Percentiles rank a stretch among this genome's conserved stretches.
These are phyloP conservation scores for Astyanax mexicanus DNA, from an alignment of 2,797 vertebrate species.

Conservation along the genomic window DNA sequence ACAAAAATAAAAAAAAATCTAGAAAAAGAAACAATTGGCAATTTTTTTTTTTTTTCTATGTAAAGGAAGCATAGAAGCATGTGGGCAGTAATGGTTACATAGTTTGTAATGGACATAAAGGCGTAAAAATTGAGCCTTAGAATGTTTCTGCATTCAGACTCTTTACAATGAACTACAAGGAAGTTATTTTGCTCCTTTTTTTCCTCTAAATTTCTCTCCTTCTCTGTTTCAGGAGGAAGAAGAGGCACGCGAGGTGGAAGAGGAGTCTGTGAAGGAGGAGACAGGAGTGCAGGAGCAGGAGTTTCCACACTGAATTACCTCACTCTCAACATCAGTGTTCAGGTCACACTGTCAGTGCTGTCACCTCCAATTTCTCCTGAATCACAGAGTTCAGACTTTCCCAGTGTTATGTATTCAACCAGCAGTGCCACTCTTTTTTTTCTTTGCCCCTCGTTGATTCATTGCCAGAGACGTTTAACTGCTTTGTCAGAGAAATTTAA, in stretches of 20 bases:
- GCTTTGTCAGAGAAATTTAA: background rate
- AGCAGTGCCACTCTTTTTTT: constrained; percentile 48
- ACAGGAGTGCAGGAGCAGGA: constrained; percentile 78
- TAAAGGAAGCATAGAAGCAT: no score
- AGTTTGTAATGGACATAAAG: no score
- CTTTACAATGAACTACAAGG: no score
- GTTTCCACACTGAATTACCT: constrained; percentile 75
- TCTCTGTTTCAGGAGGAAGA: constrained; percentile 84
- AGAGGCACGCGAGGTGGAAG: constrained; percentile 81
- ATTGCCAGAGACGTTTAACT: background rate
- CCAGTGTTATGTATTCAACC: constrained; percentile 24
- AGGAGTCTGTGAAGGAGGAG: constrained; percentile 81
- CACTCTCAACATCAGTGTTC: constrained; percentile 19
- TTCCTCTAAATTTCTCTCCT: background rate
- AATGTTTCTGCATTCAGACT: no score
- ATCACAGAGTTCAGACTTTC: constrained; percentile 27
- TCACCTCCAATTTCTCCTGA: constrained; percentile 55
- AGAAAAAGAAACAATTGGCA: no score
- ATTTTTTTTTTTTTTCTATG: no score
- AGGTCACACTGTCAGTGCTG: constrained; percentile 19
- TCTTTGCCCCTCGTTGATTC: background rate
- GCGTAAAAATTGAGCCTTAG: no score
- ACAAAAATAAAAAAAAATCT: no score
- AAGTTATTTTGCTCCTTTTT: no score
- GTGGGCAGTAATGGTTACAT: no score